Percentiles rank a stretch among this genome's conserved stretches.
These are phyloP conservation scores for Sphaeramia orbicularis DNA, from an alignment of 2,797 vertebrate species.

Conservation along the genomic window DNA sequence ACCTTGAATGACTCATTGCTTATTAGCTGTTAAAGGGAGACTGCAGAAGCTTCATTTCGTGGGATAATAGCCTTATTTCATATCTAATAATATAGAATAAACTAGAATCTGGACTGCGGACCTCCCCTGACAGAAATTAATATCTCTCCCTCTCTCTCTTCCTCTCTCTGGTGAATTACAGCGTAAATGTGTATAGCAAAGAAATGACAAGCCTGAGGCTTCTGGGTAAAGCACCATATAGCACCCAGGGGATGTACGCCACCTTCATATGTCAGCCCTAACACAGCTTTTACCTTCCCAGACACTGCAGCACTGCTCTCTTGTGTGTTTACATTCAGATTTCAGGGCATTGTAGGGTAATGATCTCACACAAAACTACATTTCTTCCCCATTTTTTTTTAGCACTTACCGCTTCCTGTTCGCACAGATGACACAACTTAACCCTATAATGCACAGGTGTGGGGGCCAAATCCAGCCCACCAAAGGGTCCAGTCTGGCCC, in stretches of 20 bases:
- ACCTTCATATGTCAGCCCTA: slow-evolving; percentile 30
- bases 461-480: no score
- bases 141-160: slow-evolving; percentile 15
- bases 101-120: slow-evolving; percentile 41
- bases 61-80: slow-evolving; percentile 54
- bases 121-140: slow-evolving; percentile 48
- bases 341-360: slow-evolving; percentile 18
- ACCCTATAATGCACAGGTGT: no score
- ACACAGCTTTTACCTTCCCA: slow-evolving; percentile 25
- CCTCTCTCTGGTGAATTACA: slow-evolving; percentile 46
- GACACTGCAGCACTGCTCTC: slow-evolving; percentile 14
- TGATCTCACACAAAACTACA: slow-evolving; percentile 20
- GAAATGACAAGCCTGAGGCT: slow-evolving; percentile 41
- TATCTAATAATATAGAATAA: slow-evolving; percentile 46
- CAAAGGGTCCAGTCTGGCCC: no score
- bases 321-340: slow-evolving; percentile 37
- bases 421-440: no score
- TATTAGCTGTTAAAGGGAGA: slow-evolving; percentile 51
- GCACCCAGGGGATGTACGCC: slow-evolving; percentile 38
- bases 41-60: slow-evolving; percentile 28
- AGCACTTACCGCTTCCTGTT: no score
- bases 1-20: slow-evolving; percentile 53
- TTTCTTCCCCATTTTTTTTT: background rate
- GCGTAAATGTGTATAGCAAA: slow-evolving; percentile 44
- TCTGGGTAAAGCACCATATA: slow-evolving; percentile 20